Conservation (phyloP, 2,113 vertebrate genomes). For the Bufo gargarizans region DNA sequence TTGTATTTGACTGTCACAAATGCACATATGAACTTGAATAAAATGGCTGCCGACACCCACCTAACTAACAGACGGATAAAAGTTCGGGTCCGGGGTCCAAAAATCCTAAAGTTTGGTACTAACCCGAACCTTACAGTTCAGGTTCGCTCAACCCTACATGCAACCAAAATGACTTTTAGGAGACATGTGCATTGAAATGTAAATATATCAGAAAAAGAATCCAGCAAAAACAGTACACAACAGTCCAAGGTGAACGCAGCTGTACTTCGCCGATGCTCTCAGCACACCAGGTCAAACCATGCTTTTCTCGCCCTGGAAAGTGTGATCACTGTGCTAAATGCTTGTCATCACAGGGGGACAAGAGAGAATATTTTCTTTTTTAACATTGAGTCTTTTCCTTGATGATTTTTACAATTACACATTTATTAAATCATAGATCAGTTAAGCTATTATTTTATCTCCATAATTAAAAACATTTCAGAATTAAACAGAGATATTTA, state of each 20-base stretch:
- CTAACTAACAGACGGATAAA: too few species aligned
- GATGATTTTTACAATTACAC: background rate
- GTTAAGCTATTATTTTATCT: too few species aligned
- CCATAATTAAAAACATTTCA: too few species aligned
- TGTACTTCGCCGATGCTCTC: background rate
- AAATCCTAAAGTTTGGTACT: too few species aligned
- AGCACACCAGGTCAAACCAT: background rate
- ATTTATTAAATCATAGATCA: background rate
- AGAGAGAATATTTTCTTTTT: background rate
- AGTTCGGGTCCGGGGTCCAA: too few species aligned
- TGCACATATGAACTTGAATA: too few species aligned
- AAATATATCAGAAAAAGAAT: background rate
- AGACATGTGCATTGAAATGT: background rate
- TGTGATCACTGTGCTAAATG: background rate
- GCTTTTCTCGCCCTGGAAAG: background rate
- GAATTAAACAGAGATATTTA: too few species aligned
- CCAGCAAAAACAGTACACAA: background rate
- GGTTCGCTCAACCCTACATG: too few species aligned
- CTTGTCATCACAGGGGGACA: background rate
- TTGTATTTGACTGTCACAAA: too few species aligned
- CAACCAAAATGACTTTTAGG: too few species aligned
- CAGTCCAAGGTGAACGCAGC: background rate
- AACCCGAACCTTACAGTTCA: too few species aligned
- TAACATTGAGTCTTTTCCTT: background rate
- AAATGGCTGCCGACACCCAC: too few species aligned